Evolutionary conservation across 2,888 invertebrate genomes (phyloP).

Genomic region (Tricholauxania praeusta): DNA sequence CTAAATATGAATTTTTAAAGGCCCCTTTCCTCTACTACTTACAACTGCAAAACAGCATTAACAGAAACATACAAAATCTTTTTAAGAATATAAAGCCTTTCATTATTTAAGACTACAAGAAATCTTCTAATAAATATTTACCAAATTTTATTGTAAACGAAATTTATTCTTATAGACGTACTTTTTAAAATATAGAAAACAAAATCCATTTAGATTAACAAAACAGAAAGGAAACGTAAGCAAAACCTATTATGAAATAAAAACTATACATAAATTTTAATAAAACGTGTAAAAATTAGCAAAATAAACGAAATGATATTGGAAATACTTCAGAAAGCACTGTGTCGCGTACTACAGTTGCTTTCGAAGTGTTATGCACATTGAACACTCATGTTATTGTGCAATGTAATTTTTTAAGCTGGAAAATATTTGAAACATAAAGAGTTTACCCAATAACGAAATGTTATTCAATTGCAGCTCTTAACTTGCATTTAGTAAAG

Average conservation of each 20-base stretch:
- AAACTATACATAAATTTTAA: too few species aligned
- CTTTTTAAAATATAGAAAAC: slow-evolving; percentile 6
- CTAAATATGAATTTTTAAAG: slow-evolving; percentile 17
- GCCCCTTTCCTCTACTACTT: slow-evolving; percentile 44
- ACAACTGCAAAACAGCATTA: slow-evolving; percentile 31
- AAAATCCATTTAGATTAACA: not conserved
- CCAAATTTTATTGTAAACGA: slow-evolving; percentile 7
- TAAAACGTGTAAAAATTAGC: too few species aligned
- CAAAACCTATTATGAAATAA: not conserved
- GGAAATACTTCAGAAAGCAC: too few species aligned
- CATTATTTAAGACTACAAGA: slow-evolving; percentile 54
- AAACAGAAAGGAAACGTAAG: not conserved
- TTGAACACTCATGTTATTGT: too few species aligned
- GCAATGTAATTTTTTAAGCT: too few species aligned
- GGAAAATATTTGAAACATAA: not conserved
- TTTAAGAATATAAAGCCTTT: slow-evolving; percentile 54
- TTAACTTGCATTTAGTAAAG: slow-evolving; percentile 17
- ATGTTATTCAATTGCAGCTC: too few species aligned
- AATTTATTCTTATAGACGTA: slow-evolving; percentile 36
- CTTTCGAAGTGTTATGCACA: too few species aligned
- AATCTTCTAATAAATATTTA: not conserved
- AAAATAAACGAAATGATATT: too few species aligned
- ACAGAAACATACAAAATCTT: slow-evolving; percentile 1
- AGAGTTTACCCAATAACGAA: not conserved
- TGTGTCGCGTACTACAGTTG: too few species aligned